A percentile compares a stretch with the other conserved stretches of the same genome.
These are phyloP conservation scores for Boloria selene DNA, from an alignment of 2,888 invertebrate genomes.

Conservation along the genomic window DNA sequence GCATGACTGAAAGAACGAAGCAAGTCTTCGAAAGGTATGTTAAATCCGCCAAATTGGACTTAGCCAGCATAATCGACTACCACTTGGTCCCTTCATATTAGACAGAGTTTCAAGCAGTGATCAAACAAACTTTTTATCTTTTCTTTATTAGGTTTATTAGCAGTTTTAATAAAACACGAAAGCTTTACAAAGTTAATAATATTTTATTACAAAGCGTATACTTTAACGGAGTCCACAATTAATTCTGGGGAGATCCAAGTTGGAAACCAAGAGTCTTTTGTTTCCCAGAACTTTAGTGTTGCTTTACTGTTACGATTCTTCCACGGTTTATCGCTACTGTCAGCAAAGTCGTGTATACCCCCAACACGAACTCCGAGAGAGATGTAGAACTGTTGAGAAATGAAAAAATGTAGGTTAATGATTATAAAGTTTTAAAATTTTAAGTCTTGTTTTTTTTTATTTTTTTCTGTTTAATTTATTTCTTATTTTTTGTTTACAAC, in stretches of 20 bases:
- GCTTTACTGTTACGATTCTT: constrained; percentile 84
- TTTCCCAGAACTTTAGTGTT: constrained; percentile 85
- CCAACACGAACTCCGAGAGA: constrained; percentile 91
- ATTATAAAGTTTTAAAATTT: too few species aligned
- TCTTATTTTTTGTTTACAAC: too few species aligned
- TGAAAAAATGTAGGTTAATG: not conserved
- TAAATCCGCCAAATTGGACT: too few species aligned
- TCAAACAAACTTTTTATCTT: too few species aligned
- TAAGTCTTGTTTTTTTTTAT: too few species aligned
- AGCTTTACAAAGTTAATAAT: not conserved
- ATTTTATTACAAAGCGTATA: constrained; percentile 74
- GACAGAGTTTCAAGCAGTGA: too few species aligned
- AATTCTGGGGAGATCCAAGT: constrained; percentile 85
- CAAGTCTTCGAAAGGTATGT: too few species aligned
- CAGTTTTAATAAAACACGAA: not conserved
- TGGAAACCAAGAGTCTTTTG: constrained; percentile 79
- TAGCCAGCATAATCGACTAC: too few species aligned
- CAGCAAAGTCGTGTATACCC: constrained; percentile 87
- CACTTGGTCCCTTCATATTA: too few species aligned
- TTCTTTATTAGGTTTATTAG: not conserved
- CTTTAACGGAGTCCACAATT: constrained; percentile 83
- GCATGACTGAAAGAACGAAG: too few species aligned
- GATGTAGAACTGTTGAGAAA: constrained; percentile 84
- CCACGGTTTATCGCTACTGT: constrained; percentile 88
- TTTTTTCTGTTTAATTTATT: too few species aligned